Evolutionary conservation across 2,797 vertebrate species (phyloP), one percentile per base, ranked within the genome.

Genomic region (Myiotriccus ornatus): DNA sequence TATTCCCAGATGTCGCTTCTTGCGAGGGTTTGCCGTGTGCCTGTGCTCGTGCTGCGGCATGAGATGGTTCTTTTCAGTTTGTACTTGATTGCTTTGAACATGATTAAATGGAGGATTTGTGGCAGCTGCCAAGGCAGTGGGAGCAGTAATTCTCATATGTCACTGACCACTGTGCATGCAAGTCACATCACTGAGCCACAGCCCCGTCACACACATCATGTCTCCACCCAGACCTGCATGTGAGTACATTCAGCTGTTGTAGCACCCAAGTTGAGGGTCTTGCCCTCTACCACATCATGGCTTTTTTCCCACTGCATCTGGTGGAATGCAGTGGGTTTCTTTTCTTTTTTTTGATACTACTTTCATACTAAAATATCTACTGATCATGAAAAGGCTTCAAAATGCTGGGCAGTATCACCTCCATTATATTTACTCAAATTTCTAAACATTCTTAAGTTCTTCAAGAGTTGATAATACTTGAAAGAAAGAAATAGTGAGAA

Each of bases 21-120:
- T 32, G 34, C 0, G 0, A 46, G 62, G 44, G 7, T 47, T 91
- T 64, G 21, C 46, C 5, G 0, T 37, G 73, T 53, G 44, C 27
- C 69, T 34, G 5, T 5, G 11, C 56, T 53, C 22, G 5, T 65
- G 28, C 55, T 64, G 76, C 0, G 1, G 34, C 23, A 20, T 0
- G 3, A 39, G 10, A 25, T 20, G 12, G 41, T 69, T 82, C 68
- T 78, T 78, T 76, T 34, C 83, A 44, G 43, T 82, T 63, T 3
- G 7, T 49, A 30, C 41, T 63, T 57, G 21, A 34, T 24, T 53
- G 71, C 71, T 57, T 32, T 34, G 85, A 68, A 28, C 28, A 37
- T 2, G 2, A 19, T 35, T 47, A 64, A 79, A 69, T 35, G 17
- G 37, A 76, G 46, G 18, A 60, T 59, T 73, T 60, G 46, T 8